Conservation (phyloP, 2,888 invertebrate genomes). For the Stenichneumon culpator region DNA sequence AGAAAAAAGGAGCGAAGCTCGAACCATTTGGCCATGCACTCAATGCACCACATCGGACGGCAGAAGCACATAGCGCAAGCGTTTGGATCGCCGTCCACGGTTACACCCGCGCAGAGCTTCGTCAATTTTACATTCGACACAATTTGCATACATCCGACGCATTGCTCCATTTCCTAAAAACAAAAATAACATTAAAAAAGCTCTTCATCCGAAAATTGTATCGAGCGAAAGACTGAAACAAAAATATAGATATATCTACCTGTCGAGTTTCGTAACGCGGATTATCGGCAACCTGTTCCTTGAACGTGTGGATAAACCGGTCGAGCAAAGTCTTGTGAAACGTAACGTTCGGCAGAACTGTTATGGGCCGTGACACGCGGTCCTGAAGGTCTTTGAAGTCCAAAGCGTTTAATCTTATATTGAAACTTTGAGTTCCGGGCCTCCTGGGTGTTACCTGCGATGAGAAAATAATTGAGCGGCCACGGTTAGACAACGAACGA, state of each 20-base stretch:
- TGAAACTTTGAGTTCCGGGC: conserved; percentile 88
- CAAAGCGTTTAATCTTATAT: conserved; percentile 91
- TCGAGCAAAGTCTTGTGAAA: conserved; percentile 93
- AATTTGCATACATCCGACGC: conserved; percentile 95
- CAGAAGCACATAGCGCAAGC: conserved; percentile 89
- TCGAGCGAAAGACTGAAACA: background rate
- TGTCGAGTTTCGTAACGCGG: conserved; percentile 87
- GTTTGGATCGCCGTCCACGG: conserved; percentile 83
- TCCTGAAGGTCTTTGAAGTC: conserved; percentile 93
- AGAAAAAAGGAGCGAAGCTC: conserved; percentile 51
- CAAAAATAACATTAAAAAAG: conserved; percentile 10
- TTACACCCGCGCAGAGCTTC: conserved; percentile 88
- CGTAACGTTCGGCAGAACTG: conserved; percentile 89
- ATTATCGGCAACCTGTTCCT: conserved; percentile 90
- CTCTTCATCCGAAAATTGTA: background rate
- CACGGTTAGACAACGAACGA: background rate
- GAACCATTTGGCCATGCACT: conserved; percentile 93
- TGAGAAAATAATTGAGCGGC: conserved; percentile 13
- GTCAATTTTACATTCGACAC: conserved; percentile 92
- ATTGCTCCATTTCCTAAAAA: conserved; percentile 91
- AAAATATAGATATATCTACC: conserved; percentile 81
- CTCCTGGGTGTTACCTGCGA: conserved; percentile 88
- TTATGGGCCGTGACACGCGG: conserved; percentile 89
- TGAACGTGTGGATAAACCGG: conserved; percentile 94
- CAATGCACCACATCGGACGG: conserved; percentile 95